Evolutionary conservation across 2,113 vertebrate genomes (phyloP).

Genomic region (Caretta caretta): DNA sequence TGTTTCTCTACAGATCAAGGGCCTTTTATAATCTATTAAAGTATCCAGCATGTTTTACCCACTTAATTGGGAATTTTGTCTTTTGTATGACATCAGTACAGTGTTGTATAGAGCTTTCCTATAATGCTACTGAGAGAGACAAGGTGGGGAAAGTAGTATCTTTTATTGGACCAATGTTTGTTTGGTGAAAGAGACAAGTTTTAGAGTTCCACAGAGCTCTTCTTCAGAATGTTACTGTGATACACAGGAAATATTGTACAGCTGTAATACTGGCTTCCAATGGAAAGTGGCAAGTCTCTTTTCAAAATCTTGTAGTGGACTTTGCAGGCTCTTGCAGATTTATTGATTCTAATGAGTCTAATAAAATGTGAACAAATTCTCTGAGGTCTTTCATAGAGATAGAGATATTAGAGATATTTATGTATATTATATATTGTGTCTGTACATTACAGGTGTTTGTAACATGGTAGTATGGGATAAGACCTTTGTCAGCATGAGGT

Average conservation of each 20-base stretch:
- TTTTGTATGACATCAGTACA: not conserved
- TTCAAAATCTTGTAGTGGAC: not conserved
- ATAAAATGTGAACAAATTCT: not conserved
- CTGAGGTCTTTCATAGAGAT: not conserved
- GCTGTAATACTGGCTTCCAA: not conserved
- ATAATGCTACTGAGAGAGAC: not conserved
- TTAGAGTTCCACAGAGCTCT: no score
- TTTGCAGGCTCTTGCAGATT: not conserved
- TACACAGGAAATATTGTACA: not conserved
- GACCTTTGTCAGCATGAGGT: no score
- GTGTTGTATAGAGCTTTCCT: not conserved
- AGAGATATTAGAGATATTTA: not conserved
- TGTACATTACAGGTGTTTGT: not conserved
- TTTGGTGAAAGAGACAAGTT: no score
- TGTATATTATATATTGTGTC: not conserved
- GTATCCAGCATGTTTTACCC: not conserved
- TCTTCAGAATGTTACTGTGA: not conserved
- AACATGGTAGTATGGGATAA: not conserved
- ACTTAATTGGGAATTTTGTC: not conserved
- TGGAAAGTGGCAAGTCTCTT: not conserved
- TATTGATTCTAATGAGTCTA: not conserved
- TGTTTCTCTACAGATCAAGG: not conserved
- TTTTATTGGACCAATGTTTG: no score
- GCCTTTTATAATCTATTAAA: not conserved
- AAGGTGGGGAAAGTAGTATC: no score